Percentiles rank a stretch among this genome's conserved stretches.
These are phyloP conservation scores for Hydrocynus forskahlii DNA, from an alignment of 2,797 vertebrate species.

Conservation along the genomic window DNA sequence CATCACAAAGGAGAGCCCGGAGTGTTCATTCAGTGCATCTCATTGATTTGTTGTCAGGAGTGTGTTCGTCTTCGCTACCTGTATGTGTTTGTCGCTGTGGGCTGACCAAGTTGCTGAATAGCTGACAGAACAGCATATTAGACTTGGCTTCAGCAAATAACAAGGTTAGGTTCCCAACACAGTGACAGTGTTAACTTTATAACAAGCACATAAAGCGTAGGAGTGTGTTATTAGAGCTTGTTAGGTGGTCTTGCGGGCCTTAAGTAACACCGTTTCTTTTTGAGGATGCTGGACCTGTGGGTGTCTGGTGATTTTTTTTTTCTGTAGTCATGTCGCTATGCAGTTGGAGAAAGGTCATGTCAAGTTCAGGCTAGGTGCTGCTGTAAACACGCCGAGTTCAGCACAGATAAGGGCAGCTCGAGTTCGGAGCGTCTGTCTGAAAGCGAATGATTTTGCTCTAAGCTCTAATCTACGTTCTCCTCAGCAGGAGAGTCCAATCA, in stretches of 20 bases:
- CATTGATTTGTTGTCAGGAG: conserved; percentile 23
- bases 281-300: not conserved
- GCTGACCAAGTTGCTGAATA: conserved; percentile 5
- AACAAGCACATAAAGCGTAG: not conserved
- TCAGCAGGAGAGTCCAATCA: not conserved
- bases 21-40: not conserved
- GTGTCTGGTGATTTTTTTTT: not conserved
- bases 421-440: not conserved
- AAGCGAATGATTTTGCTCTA: not conserved
- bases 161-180: conserved; percentile 16
- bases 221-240: conserved; percentile 10
- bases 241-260: not conserved
- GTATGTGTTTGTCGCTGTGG: not conserved
- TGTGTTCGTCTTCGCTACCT: not conserved
- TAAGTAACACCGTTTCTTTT: not conserved
- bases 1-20: not conserved
- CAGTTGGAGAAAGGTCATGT: not conserved
- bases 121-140: conserved; percentile 9
- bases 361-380: conserved; percentile 1
- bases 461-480: not conserved
- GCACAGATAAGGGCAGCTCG: not conserved
- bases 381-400: conserved; percentile 13
- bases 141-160: not conserved
- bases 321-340: not conserved
- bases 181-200: conserved; percentile 19